Evolutionary conservation across 1,140 invertebrate genomes (phyloP).

Genomic region (Solen grandis): DNA sequence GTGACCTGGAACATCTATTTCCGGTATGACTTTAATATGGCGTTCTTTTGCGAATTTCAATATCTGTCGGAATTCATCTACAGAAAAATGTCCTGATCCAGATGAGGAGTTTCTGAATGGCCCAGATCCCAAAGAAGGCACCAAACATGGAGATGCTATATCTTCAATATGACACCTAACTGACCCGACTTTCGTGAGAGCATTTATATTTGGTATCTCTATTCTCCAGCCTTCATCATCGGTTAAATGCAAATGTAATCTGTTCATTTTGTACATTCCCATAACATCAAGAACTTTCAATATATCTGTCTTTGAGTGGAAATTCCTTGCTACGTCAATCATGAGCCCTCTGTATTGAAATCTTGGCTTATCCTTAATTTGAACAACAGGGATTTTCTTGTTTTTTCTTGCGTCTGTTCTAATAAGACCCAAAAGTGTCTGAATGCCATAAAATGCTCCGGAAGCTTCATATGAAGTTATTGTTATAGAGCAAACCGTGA

Average conservation of each 20-base stretch:
- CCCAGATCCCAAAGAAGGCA: constrained; percentile 75
- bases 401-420: not conserved
- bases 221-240: constrained; percentile 79
- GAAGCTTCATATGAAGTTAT: constrained; percentile 36
- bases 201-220: constrained; percentile 71
- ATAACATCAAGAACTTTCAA: constrained; percentile 72
- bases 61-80: constrained; percentile 69
- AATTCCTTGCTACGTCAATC: constrained; percentile 78
- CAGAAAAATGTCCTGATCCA: constrained; percentile 68
- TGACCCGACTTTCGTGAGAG: too few species aligned
- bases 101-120: constrained; percentile 52
- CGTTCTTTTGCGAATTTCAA: constrained; percentile 61
- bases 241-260: constrained; percentile 75
- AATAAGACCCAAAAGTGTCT: constrained; percentile 62
- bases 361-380: constrained; percentile 65
- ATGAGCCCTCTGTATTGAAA: constrained; percentile 75
- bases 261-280: constrained; percentile 77
- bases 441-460: constrained; percentile 66
- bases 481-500: constrained; percentile 27
- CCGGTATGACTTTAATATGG: constrained; percentile 76
- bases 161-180: constrained; percentile 67
- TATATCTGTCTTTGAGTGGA: constrained; percentile 68
- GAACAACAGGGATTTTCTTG: constrained; percentile 38
- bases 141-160: constrained; percentile 62
- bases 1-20: constrained; percentile 78